Base-by-base conservation (phyloP, 30 jellyfish, hydroid and myxozoan genomes). In the Cassiopea andromeda region DNA sequence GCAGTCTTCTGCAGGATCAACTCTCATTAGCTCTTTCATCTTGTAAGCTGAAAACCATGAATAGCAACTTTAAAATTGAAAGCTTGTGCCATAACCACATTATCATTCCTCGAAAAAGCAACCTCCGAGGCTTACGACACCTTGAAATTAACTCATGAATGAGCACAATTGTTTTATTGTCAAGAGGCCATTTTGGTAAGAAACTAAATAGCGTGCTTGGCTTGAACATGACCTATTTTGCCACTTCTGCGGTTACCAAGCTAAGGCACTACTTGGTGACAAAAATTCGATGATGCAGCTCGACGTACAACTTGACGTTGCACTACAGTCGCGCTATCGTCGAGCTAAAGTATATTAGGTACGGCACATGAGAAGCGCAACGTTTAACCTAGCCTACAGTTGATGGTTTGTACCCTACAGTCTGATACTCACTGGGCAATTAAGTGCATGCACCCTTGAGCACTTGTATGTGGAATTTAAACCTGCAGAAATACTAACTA, bases 281-380 rank as follows among this genome's bases (percentile, higher is more conserved):
- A 17, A 19, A 72, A 7, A 49, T 72, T 43, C 4, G 81, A 27
- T 27, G 16, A 27, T 49, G 12, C 44, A 46, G 90, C 44, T 60
- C 71, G 90, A 81, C 90, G 82, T 81, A 13, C 66, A 81, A 61
- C 81, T 81, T 68, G 84, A 44, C 18, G 84, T 57, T 76, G 84
- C 76, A 71, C 84, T 59, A 67, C 48, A 17, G 84, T 68, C 76
- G 91, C 74, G 71, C 84, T 47, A 10, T 76, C 48, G 91, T 50
- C 83, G 91, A 27, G 13, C 84, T 2, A 44, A 83, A 83, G 19
- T 68, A 46, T 68, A 50, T 83, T 83, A 67, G 91, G 60, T 83
- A 49, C 91, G 80, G 91, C 91, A 72, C 91, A 83, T 73, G 92
- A 83, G 84, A 71, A 60, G 85, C 73, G 73, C 85, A 60, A 83